Conservation (phyloP, 2,888 invertebrate species). For the Cheilosia vernalis region DNA sequence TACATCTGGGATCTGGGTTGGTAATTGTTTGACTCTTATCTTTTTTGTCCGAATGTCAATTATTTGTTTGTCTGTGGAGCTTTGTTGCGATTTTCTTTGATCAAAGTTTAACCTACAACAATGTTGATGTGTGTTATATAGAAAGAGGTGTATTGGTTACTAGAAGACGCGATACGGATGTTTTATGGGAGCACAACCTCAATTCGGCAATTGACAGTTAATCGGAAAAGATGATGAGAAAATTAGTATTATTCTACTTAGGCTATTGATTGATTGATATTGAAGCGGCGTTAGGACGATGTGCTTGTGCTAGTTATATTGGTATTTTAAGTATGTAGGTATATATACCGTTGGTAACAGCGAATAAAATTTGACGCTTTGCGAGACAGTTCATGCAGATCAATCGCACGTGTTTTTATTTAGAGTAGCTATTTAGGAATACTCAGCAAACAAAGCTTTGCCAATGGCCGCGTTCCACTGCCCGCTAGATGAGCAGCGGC, state of each 20-base stretch:
- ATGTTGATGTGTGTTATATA: constrained; percentile 23
- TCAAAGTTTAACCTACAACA: constrained; percentile 47
- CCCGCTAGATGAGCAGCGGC: too few species aligned
- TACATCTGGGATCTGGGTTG: neutral
- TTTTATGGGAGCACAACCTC: constrained; percentile 24
- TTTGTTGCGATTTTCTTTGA: constrained; percentile 24
- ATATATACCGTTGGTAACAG: too few species aligned
- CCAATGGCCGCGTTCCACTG: too few species aligned
- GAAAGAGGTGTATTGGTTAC: neutral
- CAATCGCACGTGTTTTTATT: too few species aligned
- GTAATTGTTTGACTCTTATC: constrained; percentile 24
- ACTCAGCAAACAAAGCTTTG: too few species aligned
- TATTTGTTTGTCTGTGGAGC: constrained; percentile 9
- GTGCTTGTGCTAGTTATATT: too few species aligned
- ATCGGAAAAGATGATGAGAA: neutral
- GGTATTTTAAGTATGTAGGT: too few species aligned
- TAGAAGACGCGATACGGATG: constrained; percentile 2
- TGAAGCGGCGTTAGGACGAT: neutral
- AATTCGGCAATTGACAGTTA: constrained; percentile 25
- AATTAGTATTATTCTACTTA: neutral
- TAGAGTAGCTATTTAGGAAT: too few species aligned
- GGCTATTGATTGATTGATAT: neutral
- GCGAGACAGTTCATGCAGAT: too few species aligned
- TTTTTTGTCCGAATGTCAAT: constrained; percentile 13
- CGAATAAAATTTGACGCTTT: too few species aligned